These are phyloP conservation scores for Diplogasteroides magnus DNA, from an alignment of 1,140 invertebrate species.

Conservation along the genomic window DNA sequence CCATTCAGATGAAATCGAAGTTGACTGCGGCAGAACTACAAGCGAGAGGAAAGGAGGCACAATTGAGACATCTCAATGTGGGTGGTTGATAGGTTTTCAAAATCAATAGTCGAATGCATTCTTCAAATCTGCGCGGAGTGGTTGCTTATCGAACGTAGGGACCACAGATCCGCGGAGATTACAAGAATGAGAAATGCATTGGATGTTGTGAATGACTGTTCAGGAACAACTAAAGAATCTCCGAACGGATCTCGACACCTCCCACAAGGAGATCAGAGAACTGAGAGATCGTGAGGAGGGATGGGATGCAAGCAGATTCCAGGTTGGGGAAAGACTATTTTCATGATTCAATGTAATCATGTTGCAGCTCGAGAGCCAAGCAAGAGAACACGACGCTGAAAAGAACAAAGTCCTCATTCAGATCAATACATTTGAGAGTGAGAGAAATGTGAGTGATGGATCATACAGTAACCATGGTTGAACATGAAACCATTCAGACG, in stretches of 20 bases:
- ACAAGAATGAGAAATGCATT: constrained; percentile 16
- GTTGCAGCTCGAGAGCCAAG: constrained; percentile 38
- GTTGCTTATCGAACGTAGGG: too few species aligned
- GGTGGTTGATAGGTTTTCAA: too few species aligned
- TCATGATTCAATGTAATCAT: background rate
- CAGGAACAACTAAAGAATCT: constrained; percentile 54
- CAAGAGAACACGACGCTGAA: constrained; percentile 50
- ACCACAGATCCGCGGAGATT: background rate
- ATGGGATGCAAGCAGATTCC: constrained; percentile 44
- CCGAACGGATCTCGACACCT: constrained; percentile 47
- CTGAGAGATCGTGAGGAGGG: constrained; percentile 48
- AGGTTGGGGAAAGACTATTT: constrained; percentile 1
- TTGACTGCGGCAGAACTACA: constrained; percentile 52
- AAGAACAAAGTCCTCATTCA: constrained; percentile 41
- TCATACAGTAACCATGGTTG: background rate
- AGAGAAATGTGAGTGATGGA: constrained; percentile 21
- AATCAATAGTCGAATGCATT: background rate
- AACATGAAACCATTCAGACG: constrained; percentile 18
- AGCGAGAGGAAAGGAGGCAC: constrained; percentile 51
- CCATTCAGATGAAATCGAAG: constrained; percentile 47
- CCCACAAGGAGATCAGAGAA: constrained; percentile 47
- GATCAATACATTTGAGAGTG: constrained; percentile 44
- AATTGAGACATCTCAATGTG: constrained; percentile 51
- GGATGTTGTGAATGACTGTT: too few species aligned
- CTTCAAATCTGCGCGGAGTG: background rate